These are phyloP conservation scores for Drosophila aff. DNA, from an alignment of 1,140 invertebrate genomes.

Conservation along the genomic window DNA sequence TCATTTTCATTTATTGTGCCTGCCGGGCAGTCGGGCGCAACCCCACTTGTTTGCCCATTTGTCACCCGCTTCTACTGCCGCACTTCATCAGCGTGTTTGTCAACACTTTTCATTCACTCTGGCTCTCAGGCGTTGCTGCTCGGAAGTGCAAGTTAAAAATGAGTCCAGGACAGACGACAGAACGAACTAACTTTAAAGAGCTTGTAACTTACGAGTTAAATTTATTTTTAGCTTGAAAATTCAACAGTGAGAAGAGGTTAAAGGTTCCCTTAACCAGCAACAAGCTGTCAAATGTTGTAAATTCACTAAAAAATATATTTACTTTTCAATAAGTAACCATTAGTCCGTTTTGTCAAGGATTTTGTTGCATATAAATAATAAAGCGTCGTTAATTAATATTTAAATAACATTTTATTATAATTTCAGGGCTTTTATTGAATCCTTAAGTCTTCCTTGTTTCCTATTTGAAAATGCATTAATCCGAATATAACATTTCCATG, in stretches of 20 bases:
- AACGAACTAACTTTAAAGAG: constrained; percentile 9
- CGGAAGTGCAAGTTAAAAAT: constrained; percentile 2
- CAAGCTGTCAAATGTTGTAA: no score
- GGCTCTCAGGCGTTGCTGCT: constrained; percentile 17
- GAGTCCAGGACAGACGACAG: constrained; percentile 6
- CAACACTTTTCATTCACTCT: constrained; percentile 51
- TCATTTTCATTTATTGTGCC: constrained; percentile 20
- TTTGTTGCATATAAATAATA: no score
- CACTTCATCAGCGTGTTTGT: constrained; percentile 46
- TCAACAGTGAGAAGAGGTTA: not conserved
- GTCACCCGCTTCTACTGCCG: constrained; percentile 12
- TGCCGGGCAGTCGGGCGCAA: not conserved
- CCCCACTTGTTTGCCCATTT: constrained; percentile 14
- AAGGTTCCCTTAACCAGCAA: no score
- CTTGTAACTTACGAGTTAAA: not conserved
- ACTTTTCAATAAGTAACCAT: not conserved
- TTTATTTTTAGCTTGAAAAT: not conserved
- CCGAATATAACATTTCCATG: no score
- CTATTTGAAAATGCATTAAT: no score
- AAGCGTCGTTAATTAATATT: no score
- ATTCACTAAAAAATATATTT: not conserved
- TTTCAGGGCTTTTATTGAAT: no score
- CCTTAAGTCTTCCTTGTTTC: no score
- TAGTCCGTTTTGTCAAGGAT: no score
- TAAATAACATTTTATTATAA: no score